These are phyloP conservation scores for Onychomys leucogaster DNA, from an alignment of 2,797 vertebrate species.

Conservation along the genomic window DNA sequence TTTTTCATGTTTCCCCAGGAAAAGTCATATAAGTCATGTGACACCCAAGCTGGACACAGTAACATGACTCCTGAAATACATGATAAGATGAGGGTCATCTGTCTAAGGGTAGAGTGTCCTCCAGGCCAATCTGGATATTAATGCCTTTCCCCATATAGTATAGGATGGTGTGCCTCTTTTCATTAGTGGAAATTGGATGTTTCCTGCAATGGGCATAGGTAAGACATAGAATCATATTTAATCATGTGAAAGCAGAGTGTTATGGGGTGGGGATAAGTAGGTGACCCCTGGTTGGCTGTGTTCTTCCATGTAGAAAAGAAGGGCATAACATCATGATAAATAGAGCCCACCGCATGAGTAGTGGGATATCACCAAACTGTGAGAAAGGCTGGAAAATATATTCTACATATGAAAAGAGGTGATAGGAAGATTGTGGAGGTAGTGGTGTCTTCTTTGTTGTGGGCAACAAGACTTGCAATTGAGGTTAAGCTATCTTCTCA, in stretches of 20 bases:
- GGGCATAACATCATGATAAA: too few species aligned
- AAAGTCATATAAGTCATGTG: not conserved
- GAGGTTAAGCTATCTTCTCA: too few species aligned
- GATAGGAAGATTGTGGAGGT: not conserved
- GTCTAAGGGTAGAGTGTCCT: not conserved
- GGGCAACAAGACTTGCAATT: not conserved
- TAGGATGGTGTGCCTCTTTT: too few species aligned
- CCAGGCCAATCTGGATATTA: not conserved
- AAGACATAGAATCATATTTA: not conserved
- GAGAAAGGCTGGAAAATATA: not conserved
- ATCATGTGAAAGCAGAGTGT: not conserved
- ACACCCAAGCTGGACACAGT: not conserved
- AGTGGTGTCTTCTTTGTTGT: not conserved
- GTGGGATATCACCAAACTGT: not conserved
- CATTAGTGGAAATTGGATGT: not conserved
- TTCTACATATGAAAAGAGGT: not conserved
- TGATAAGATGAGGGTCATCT: not conserved
- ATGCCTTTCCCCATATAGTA: not conserved
- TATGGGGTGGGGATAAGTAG: not conserved
- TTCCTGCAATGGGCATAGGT: not conserved
- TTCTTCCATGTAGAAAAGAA: not conserved
- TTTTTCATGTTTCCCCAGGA: not conserved
- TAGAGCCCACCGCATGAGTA: too few species aligned
- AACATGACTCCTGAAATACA: not conserved
- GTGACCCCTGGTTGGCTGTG: not conserved